Conservation (phyloP, 2,797 vertebrate genomes). For the Microcaecilia unicolor region DNA sequence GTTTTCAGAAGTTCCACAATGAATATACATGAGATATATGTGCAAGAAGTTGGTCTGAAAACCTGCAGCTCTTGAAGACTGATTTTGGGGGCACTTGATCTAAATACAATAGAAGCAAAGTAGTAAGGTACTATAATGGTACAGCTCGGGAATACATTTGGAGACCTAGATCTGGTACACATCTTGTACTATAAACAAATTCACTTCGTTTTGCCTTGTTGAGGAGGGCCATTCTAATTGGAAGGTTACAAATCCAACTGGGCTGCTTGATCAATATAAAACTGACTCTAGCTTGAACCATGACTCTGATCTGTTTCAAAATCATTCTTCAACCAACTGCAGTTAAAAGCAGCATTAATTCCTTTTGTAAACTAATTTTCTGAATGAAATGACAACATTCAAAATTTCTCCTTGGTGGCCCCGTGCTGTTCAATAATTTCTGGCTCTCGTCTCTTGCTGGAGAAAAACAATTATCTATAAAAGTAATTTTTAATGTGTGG, state of each 20-base stretch:
- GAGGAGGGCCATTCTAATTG: too few species aligned
- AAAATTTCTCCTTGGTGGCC: slow-evolving; percentile 62
- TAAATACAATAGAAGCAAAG: too few species aligned
- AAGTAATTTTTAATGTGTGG: slow-evolving; percentile 72
- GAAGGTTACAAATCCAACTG: too few species aligned
- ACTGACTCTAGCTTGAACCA: slow-evolving; percentile 32
- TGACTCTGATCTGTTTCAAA: slow-evolving; percentile 26
- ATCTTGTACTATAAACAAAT: slow-evolving; percentile 28
- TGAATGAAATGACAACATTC: slow-evolving; percentile 53
- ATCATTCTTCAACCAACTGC: slow-evolving; percentile 37
- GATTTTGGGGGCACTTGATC: too few species aligned
- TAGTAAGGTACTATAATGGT: too few species aligned
- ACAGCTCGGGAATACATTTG: slow-evolving; percentile 4
- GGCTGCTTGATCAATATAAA: slow-evolving; percentile 36
- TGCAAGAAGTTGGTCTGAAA: too few species aligned
- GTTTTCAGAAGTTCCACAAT: too few species aligned
- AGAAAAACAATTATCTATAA: slow-evolving; percentile 74
- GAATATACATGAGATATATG: too few species aligned
- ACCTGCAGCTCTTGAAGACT: too few species aligned
- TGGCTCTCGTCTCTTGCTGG: slow-evolving; percentile 49
- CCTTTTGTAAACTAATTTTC: slow-evolving; percentile 49
- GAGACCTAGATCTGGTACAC: slow-evolving; percentile 25
- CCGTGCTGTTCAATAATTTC: slow-evolving; percentile 66
- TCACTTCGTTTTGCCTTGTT: too few species aligned
- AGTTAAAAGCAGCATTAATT: slow-evolving; percentile 49